phyloP scores from a whole-genome alignment of 1,140 invertebrate species.

The Hesperophylax magnus region DNA sequence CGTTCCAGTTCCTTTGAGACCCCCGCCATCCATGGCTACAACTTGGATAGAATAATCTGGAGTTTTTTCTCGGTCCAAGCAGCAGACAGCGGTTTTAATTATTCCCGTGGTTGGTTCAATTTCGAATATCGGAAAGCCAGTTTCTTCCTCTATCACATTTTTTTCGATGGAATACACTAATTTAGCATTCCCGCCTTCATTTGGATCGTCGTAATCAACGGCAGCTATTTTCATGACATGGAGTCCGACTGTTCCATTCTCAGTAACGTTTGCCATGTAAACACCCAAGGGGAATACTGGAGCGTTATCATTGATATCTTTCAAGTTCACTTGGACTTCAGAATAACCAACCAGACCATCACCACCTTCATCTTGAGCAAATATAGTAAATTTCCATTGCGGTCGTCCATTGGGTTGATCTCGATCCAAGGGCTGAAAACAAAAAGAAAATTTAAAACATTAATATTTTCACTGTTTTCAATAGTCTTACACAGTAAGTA shows the following conservation, averaged over 20 bases:
- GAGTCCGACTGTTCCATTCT: conserved; percentile 75
- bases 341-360: conserved; percentile 80
- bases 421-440: conserved; percentile 76
- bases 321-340: conserved; percentile 81
- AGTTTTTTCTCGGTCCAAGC: conserved; percentile 76
- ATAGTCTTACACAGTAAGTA: too few relatives aligned
- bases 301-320: conserved; percentile 84
- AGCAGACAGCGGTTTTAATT: conserved; percentile 76
- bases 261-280: conserved; percentile 77
- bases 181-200: conserved; percentile 77
- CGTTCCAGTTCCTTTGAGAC: conserved; percentile 72
- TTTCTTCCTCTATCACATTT: conserved; percentile 78
- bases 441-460: neutral
- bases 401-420: conserved; percentile 80
- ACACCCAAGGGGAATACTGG: conserved; percentile 78
- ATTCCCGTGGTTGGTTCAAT: conserved; percentile 77
- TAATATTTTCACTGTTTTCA: too few relatives aligned
- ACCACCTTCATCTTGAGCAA: conserved; percentile 79
- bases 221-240: conserved; percentile 81
- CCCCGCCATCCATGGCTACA: conserved; percentile 74
- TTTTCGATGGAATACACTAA: conserved; percentile 78
- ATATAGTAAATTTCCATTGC: conserved; percentile 83
- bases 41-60: conserved; percentile 80
- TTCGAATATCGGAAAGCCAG: conserved; percentile 76
- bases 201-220: conserved; percentile 79